These are phyloP conservation scores for Hypotaenidia okinawae DNA, from an alignment of 2,797 vertebrate genomes.

Conservation along the genomic window DNA sequence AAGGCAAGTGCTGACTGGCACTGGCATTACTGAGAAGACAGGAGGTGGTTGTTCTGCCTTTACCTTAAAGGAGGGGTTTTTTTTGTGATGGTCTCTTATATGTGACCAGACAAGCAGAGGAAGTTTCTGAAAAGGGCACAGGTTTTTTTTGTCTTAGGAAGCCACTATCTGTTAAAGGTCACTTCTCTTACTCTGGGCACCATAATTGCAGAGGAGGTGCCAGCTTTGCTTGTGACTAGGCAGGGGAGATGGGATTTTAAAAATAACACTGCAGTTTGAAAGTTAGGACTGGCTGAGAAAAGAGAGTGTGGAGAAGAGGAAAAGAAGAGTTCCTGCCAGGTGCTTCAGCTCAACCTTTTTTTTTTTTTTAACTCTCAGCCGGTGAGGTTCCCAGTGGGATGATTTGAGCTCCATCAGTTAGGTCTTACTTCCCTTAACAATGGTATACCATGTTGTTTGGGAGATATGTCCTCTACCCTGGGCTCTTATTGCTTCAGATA, in stretches of 20 bases:
- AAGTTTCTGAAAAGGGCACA: background rate
- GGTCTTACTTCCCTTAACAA: background rate
- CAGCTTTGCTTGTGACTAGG: background rate
- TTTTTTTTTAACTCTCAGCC: background rate
- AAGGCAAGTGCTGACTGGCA: background rate
- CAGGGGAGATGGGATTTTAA: background rate
- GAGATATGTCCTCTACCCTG: background rate
- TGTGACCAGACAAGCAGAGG: background rate
- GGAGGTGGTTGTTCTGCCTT: background rate
- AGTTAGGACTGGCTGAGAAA: background rate
- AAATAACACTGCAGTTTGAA: background rate
- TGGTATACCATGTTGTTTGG: background rate
- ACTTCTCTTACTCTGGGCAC: background rate
- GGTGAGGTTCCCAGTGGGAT: background rate
- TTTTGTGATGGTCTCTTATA: background rate
- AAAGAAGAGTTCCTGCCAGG: background rate
- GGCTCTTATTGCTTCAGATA: background rate
- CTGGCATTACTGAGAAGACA: background rate
- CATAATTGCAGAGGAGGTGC: background rate
- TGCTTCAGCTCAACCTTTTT: background rate
- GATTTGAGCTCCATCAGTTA: background rate
- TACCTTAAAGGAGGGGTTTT: background rate
- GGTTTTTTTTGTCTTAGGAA: background rate
- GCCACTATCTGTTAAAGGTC: background rate
- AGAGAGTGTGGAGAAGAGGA: background rate